Conservation (phyloP, 2,113 vertebrate genomes). For the Corythaeola cristata region DNA sequence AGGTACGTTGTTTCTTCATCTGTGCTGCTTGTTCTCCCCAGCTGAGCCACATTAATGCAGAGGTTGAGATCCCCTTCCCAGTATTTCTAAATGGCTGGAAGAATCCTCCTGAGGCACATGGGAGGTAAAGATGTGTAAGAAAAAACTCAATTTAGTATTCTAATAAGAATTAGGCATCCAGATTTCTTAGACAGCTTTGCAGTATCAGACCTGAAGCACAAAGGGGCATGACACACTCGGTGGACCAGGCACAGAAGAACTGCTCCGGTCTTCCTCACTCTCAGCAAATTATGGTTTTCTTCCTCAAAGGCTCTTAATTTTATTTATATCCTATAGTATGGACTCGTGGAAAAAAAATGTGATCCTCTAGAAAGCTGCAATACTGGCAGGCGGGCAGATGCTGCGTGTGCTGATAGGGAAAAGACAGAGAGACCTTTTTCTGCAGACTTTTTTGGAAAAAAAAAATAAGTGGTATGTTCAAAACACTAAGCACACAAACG, state of each 20-base stretch:
- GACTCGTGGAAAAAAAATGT: neutral
- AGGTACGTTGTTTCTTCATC: neutral
- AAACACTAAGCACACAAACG: neutral
- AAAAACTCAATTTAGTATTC: slow-evolving; percentile 24
- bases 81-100: neutral
- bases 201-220: neutral
- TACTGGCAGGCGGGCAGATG: neutral
- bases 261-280: neutral
- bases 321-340: neutral
- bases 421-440: neutral
- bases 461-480: neutral
- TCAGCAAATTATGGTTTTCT: neutral
- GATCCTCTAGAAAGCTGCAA: neutral
- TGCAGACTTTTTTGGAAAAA: neutral
- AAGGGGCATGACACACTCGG: neutral
- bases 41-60: neutral
- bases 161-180: neutral
- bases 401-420: neutral
- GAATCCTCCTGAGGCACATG: neutral
- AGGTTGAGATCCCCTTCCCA: neutral
- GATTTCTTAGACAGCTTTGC: neutral
- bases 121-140: neutral
- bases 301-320: neutral
- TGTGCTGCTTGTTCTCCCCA: neutral
- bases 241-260: neutral